phyloP scores from a whole-genome alignment of 2,113 vertebrate species.

The Pseudopodoces humilis region DNA sequence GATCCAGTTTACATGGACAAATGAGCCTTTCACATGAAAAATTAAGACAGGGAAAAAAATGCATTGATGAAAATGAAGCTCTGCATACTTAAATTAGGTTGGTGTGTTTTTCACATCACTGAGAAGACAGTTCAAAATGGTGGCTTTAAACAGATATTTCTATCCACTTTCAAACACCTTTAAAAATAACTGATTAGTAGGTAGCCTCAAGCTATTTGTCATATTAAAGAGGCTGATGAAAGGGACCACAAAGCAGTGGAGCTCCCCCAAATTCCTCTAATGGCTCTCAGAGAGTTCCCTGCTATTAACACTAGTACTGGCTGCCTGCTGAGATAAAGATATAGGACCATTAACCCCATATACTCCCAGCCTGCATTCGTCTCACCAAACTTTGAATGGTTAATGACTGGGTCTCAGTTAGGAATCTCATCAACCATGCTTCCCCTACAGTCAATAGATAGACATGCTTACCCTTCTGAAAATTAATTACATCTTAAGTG shows the following conservation, averaged over 20 bases:
- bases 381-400: not conserved
- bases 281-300: not conserved
- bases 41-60: not conserved
- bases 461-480: not conserved
- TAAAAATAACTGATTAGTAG: conserved; percentile 7
- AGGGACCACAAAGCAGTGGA: not conserved
- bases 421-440: not conserved
- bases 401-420: not conserved
- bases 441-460: not conserved
- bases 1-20: not conserved
- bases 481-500: not conserved
- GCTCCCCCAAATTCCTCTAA: conserved; percentile 7
- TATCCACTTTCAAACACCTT: not conserved
- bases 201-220: conserved; percentile 40
- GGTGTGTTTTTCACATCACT: not conserved
- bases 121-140: not conserved
- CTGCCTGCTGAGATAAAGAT: conserved; percentile 18
- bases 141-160: conserved; percentile 30
- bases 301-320: not conserved
- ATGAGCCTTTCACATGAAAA: not conserved
- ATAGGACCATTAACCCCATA: conserved; percentile 11
- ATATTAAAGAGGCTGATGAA: conserved; percentile 32
- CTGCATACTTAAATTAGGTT: not conserved
- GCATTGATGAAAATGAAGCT: not conserved
- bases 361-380: not conserved